A percentile compares a stretch with the other conserved stretches of the same genome.
Evolutionary conservation across 2,797 vertebrate genomes (phyloP).

Genomic region (Bufotes viridis): DNA sequence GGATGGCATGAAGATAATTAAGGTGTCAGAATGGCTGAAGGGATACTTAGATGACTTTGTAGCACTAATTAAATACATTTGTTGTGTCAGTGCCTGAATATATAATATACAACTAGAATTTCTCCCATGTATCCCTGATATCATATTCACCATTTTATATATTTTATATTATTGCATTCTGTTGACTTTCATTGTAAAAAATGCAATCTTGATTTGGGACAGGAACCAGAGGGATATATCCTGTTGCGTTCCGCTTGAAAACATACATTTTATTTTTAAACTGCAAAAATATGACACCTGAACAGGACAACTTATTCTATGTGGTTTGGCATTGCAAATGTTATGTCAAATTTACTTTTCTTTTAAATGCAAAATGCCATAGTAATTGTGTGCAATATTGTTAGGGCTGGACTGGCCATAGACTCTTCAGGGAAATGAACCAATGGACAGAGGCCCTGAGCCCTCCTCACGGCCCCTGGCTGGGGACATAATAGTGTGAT

Average conservation of each 20-base stretch:
- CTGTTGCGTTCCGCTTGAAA: neutral
- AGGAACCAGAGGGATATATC: neutral
- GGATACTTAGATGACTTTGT: constrained; percentile 6
- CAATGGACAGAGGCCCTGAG: too few relatives aligned
- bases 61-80: neutral
- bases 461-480: too few relatives aligned
- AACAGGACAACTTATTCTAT: too few relatives aligned
- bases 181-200: neutral
- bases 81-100: neutral
- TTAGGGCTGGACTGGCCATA: too few relatives aligned
- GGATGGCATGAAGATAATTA: neutral
- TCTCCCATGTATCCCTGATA: neutral
- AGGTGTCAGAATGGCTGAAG: neutral
- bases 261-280: neutral
- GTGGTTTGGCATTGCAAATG: too few relatives aligned
- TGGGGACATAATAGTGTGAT: too few relatives aligned
- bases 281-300: too few relatives aligned
- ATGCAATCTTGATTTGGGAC: too few relatives aligned
- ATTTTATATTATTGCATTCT: neutral
- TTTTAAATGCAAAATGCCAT: too few relatives aligned
- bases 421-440: too few relatives aligned
- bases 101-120: neutral
- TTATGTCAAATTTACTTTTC: too few relatives aligned
- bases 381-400: too few relatives aligned
- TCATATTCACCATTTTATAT: neutral